Evolutionary conservation across 1,140 invertebrate species (phyloP), one percentile per base, ranked within the genome.

Genomic region (Harlomillsia oculata): DNA sequence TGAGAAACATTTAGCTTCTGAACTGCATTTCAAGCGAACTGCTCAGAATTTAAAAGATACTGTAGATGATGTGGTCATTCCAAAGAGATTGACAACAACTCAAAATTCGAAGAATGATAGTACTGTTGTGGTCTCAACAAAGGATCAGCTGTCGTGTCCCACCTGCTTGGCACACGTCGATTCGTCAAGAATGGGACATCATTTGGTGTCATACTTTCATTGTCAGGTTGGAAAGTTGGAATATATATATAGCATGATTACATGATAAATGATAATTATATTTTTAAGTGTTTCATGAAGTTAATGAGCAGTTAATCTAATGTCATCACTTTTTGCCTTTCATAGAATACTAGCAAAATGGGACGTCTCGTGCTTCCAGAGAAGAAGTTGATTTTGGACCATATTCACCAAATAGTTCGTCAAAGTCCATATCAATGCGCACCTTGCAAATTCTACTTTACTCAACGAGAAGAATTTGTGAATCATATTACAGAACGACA

Each of bases 361-460:
- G 43, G 29, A 6, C 25, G 49, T 9, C 30, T 16, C 5, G 18
- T 18, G 28, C 20, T 53, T 5, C 50, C 56, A 1, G 49, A 59
- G 41, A 45, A 37, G n/a, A 29, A 20, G 13, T 37, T 59, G n/a
- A 59, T 59, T 21, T 39, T 59, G 56, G 50, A 59, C 5, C 28
- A 59, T 16, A 59, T 59, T 36, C 50, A 52, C 32, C 23, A 45
- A 25, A 59, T 59, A 21, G 43, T 45, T 11, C 5, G 29, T n/a
- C 49, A 44, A 14, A 29, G 26, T 2, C 56, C 56, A 5, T 59
- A 44, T 46, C 56, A 59, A 32, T 59, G 56, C 23, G 34, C 30
- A 14, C 41, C 41, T 14, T 59, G 56, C 50, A 52, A 39, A 30
- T 59, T 53, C 40, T 59, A 59, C 20, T 59, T 59, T 25, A 53